Base-by-base conservation (phyloP, 2,888 invertebrate genomes). In the Mayetiola destructor region DNA sequence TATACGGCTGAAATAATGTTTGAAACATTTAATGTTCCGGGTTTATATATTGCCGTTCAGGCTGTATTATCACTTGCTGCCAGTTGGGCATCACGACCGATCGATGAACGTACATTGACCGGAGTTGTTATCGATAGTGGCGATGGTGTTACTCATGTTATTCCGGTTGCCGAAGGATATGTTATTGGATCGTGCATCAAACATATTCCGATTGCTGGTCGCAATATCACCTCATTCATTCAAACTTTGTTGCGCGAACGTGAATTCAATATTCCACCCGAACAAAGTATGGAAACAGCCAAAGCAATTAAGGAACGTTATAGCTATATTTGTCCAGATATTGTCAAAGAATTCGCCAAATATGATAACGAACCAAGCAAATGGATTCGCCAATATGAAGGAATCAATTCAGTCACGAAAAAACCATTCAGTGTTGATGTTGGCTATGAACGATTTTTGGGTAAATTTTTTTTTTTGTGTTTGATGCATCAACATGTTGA, bases 151-250 rank as follows among this genome's bases (percentile, higher is more conserved):
- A 99, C 99, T 60, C 99, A 99, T 68, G 95, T 97, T 67, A 99
- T 99, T 71, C 99, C 99, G 62, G 97, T 99, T 66, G 97, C 97
- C 35, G 97, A 99, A 73, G 99, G 99, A 56, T 99, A 97, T 73
- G 97, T 99, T 4, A 99, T 99, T 69, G 97, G 99, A 57, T 97
- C 96, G 64, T 99, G 99, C 73, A 99, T 99, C 67, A 99, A 99
- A 75, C 99, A 99, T 77, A 99, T 99, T 75, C 99, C 99, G n/a
- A 97, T 99, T 65, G 99, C 99, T 63, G 99, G 99, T 20, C 82
- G 99, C 61, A 96, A 99, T 72, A 96, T 99, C 64, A 99, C 99
- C 39, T 96, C 94, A 66, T 99, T 99, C 73, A 97, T 99, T 66
- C 99, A 99, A 71, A 93, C 93, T 57, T 77, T 99, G 59, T 77